Percentiles rank a stretch among this genome's conserved stretches.
phyloP scores from a whole-genome alignment of 2,888 invertebrate species.

The Ophonus ardosiacus region DNA sequence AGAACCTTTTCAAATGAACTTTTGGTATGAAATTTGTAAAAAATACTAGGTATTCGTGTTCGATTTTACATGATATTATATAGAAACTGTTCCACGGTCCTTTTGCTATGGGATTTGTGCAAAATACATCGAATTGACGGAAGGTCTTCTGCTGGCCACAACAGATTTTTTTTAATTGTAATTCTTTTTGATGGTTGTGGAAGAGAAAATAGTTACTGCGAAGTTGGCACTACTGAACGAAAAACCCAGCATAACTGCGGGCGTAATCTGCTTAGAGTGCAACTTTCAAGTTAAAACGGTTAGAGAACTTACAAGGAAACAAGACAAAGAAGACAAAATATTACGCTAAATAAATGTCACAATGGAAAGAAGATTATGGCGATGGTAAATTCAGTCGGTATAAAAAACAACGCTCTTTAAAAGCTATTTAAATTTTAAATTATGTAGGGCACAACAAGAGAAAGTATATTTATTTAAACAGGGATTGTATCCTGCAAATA shows the following conservation, averaged over 20 bases:
- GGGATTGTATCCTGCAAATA: no score
- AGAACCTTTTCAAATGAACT: no score
- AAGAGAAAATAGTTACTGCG: neutral
- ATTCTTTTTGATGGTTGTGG: neutral
- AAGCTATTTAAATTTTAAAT: slow-evolving; percentile 26
- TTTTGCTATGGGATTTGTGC: no score
- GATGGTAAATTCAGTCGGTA: slow-evolving; percentile 12
- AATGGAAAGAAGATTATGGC: slow-evolving; percentile 36
- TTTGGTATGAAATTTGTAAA: no score
- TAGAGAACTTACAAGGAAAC: slow-evolving; percentile 34
- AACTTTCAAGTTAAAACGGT: slow-evolving; percentile 42
- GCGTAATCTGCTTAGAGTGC: slow-evolving; percentile 51
- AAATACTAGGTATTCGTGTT: no score
- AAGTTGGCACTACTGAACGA: slow-evolving; percentile 10
- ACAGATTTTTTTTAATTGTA: neutral
- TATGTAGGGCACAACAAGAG: neutral
- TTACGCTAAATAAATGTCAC: slow-evolving; percentile 34
- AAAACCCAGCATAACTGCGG: slow-evolving; percentile 36
- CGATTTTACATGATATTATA: no score
- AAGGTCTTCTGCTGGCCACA: no score
- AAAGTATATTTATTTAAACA: neutral
- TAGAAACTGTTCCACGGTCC: no score
- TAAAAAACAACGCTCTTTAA: slow-evolving; percentile 20
- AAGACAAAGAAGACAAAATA: neutral
- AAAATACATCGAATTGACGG: no score